Percentiles rank a stretch among this genome's conserved stretches.
Conservation (phyloP, 2,888 invertebrate species). For the Hydroisotoma schaefferi region DNA sequence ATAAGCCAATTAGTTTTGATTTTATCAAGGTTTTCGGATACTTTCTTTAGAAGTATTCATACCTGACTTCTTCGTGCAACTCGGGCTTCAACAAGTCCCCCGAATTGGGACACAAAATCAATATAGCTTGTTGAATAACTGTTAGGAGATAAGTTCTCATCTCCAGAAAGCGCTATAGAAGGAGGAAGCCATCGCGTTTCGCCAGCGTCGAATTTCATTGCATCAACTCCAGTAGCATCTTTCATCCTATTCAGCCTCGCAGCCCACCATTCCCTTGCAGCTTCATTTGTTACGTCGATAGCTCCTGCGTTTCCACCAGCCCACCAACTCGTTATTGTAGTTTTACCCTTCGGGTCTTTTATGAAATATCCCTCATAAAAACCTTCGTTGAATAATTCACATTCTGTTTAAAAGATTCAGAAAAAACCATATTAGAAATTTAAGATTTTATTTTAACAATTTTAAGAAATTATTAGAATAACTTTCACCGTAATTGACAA, state of each 20-base stretch:
- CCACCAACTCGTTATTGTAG: slow-evolving; percentile 54
- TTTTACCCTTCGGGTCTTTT: slow-evolving; percentile 51
- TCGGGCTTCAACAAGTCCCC: slow-evolving; percentile 66
- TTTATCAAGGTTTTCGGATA: too few relatives aligned
- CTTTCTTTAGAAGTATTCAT: too few relatives aligned
- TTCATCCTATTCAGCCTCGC: slow-evolving; percentile 55
- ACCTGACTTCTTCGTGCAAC: slow-evolving; percentile 67
- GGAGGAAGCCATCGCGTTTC: slow-evolving; percentile 68
- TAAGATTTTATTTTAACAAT: too few relatives aligned
- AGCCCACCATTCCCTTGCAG: slow-evolving; percentile 53
- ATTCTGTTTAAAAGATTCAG: slow-evolving; percentile 55
- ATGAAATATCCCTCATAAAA: slow-evolving; percentile 60
- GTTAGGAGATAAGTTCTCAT: slow-evolving; percentile 25
- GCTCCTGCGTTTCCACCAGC: slow-evolving; percentile 54
- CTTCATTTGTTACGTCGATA: slow-evolving; percentile 71
- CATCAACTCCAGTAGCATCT: slow-evolving; percentile 64
- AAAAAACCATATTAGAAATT: too few relatives aligned
- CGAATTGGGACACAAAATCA: slow-evolving; percentile 51
- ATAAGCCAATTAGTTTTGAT: too few relatives aligned
- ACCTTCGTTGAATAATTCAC: slow-evolving; percentile 62
- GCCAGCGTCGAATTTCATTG: slow-evolving; percentile 79
- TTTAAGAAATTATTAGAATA: too few relatives aligned
- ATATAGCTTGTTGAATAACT: slow-evolving; percentile 33
- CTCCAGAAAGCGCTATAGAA: slow-evolving; percentile 48
- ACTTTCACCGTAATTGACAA: slow-evolving; percentile 61